phyloP scores from a whole-genome alignment of 2,113 vertebrate species.

The Xenopus borealis region DNA sequence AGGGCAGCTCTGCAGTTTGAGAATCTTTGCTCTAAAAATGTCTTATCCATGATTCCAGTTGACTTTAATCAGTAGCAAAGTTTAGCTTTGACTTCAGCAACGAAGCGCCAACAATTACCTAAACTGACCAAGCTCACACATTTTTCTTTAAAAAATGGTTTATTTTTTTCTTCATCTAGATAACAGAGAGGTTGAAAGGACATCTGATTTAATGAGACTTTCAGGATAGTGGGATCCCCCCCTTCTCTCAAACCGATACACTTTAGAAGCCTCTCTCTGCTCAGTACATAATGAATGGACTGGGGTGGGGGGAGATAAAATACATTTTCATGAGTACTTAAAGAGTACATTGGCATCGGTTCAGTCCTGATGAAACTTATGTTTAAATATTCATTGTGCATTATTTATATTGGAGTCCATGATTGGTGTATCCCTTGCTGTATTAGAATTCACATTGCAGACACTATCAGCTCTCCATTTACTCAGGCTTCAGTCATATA shows the following conservation, averaged over 20 bases:
- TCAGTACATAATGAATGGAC: slow-evolving; percentile 14
- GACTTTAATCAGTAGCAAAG: no score
- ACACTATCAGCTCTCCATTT: slow-evolving; percentile 62
- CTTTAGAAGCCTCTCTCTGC: slow-evolving; percentile 3
- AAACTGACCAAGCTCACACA: no score
- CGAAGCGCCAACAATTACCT: no score
- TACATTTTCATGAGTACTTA: slow-evolving; percentile 36
- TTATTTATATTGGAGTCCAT: slow-evolving; percentile 49
- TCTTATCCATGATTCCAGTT: no score
- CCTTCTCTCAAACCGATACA: background rate
- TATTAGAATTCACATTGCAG: slow-evolving; percentile 65
- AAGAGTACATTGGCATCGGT: slow-evolving; percentile 12
- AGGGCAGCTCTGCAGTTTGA: no score
- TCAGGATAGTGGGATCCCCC: background rate
- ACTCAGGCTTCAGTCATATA: slow-evolving; percentile 56
- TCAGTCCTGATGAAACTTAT: slow-evolving; percentile 20
- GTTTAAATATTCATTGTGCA: slow-evolving; percentile 51
- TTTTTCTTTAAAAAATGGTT: no score
- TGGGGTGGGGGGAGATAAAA: slow-evolving; percentile 5
- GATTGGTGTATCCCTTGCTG: slow-evolving; percentile 37
- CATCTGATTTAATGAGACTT: background rate
- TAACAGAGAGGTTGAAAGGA: no score
- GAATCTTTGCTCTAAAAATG: no score
- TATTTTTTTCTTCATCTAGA: no score
- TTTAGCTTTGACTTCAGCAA: no score